phyloP scores from a whole-genome alignment of 2,113 vertebrate genomes.

The Peromyscus leucopus region DNA sequence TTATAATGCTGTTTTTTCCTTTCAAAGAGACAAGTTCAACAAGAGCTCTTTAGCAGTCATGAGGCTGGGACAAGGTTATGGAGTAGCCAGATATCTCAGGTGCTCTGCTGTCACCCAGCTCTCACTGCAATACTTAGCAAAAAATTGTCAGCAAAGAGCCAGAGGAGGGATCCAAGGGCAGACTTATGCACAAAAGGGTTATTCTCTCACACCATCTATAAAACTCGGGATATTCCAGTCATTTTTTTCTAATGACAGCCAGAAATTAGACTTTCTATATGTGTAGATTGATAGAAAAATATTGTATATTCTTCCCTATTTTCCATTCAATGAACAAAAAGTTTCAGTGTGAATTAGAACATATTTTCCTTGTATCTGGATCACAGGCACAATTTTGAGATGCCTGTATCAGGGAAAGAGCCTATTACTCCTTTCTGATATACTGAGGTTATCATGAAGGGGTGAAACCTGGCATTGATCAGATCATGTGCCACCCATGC shows the following conservation, averaged over 20 bases:
- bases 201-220: background rate
- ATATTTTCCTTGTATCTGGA: background rate
- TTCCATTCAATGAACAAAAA: background rate
- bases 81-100: conserved; percentile 53
- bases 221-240: background rate
- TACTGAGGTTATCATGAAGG: background rate
- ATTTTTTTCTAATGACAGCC: background rate
- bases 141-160: conserved; percentile 67
- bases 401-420: background rate
- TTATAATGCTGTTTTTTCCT: conserved; percentile 49
- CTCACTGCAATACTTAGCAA: conserved; percentile 59
- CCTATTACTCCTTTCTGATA: background rate
- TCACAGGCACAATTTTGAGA: conserved; percentile 7
- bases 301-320: background rate
- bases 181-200: background rate
- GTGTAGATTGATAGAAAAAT: background rate
- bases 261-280: background rate
- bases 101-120: conserved; percentile 49
- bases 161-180: conserved; percentile 67
- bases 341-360: background rate
- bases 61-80: conserved; percentile 73
- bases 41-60: conserved; percentile 80
- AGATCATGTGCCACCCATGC: no score
- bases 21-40: conserved; percentile 76
- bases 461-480: background rate